Base-by-base conservation (phyloP, 1,140 invertebrate species). In the Drosophila takahashii region DNA sequence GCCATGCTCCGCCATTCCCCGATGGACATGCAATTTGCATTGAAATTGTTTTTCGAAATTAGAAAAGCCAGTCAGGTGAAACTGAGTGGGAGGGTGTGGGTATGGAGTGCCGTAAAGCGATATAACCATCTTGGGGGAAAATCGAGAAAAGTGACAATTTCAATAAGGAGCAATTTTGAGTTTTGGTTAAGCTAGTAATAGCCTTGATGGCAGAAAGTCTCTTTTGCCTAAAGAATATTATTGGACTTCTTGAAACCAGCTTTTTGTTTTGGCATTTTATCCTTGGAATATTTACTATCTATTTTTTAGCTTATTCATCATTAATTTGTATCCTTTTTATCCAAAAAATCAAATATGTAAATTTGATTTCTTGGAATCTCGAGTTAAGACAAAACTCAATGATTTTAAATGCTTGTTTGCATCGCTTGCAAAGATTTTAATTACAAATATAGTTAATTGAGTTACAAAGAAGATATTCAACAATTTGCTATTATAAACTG, bases 31-130 rank as follows among this genome's bases (percentile, higher is more conserved):
- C 79, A 86, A 86, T 86, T 86, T 86, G 65, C 84, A 87, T 79
- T 87, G 67, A 86, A 79, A 87, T 83, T 78, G 75, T 76, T 81
- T 83, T 77, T 69, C 75, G 59, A 86, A 86, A 86, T 86, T 86
- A 86, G 84, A 86, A 86, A 89, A 83, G 47, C 29, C 84, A 83
- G 62, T 87, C 83, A 78, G 72, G 62, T 87, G 81, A 39, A 67
- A 32, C 1, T 0, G 29, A 37, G 36, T 11, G 36, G 36, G 13
- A 1, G 29, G 34, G 22, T 18, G 9, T 15, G 15, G 16, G 65
- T 13, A 29, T 47, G 67, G 27, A n/a, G 6, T 15, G 27, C 5
- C 18, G 52, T 66, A 66, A 51, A 66, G 27, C 64, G 60, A 66
- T 65, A 60, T 51, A 39, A 13, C 41, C 27, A 39, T 39, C 26